Conservation (phyloP, 1,140 invertebrate species). For the Bombus haemorrhoidalis region DNA sequence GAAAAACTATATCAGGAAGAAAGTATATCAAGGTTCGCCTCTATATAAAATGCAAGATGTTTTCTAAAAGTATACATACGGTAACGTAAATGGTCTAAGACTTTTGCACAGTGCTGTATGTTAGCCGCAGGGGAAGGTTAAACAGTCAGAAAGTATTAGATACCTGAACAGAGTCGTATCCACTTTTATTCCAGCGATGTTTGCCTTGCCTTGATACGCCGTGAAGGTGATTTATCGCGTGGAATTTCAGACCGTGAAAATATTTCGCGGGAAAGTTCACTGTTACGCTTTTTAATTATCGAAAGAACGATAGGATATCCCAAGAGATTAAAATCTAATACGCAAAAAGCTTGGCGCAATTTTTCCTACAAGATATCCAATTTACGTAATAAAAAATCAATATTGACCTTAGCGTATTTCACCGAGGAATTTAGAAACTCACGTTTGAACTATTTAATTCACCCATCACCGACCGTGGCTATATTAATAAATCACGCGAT, state of each 20-base stretch:
- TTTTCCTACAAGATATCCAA: neutral
- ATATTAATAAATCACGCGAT: constrained; percentile 57
- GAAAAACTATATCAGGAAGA: no score
- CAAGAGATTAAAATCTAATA: neutral
- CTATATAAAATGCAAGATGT: no score
- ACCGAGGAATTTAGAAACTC: neutral
- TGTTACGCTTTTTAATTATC: constrained; percentile 13
- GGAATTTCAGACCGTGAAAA: neutral
- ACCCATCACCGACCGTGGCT: neutral
- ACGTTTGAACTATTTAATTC: no score
- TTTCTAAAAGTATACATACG: no score
- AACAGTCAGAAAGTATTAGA: neutral
- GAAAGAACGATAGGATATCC: no score
- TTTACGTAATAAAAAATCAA: neutral
- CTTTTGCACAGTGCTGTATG: neutral
- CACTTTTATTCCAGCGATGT: neutral
- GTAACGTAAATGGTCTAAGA: neutral
- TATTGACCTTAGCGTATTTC: neutral
- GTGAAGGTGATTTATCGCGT: neutral
- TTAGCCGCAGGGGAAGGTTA: neutral
- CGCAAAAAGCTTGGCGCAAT: neutral
- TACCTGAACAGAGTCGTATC: neutral
- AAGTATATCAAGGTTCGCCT: no score
- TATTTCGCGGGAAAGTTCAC: constrained; percentile 8
- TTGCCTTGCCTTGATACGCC: neutral